Percentiles rank a stretch among this genome's conserved stretches.
Conservation (phyloP, 2,113 vertebrate species). For the Mormyrus iriodes region DNA sequence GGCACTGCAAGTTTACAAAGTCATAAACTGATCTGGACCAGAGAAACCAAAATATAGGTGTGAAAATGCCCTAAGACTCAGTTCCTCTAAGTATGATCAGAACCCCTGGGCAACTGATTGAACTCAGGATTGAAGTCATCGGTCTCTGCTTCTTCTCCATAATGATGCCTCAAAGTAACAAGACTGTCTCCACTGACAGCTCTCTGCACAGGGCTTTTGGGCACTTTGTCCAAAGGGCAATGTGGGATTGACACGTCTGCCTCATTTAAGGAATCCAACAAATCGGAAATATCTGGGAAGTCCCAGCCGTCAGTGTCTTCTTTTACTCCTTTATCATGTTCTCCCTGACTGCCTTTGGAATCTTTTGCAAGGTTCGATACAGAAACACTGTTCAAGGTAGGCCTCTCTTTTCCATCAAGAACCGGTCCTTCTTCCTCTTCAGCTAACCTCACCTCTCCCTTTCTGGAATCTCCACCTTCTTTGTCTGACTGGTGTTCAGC, state of each 20-base stretch:
- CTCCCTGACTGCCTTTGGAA: background rate
- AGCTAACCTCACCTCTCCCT: accelerated
- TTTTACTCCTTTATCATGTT: background rate
- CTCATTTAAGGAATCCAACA: conserved; percentile 53
- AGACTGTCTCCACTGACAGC: background rate
- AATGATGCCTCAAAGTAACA: background rate
- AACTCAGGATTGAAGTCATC: conserved; percentile 37
- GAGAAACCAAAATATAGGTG: background rate
- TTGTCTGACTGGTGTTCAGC: background rate
- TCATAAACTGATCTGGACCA: background rate
- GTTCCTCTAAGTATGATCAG: conserved; percentile 36
- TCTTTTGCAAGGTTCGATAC: background rate
- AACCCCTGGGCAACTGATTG: conserved; percentile 56
- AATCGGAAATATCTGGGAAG: conserved; percentile 63
- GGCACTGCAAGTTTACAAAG: background rate
- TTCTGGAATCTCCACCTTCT: background rate
- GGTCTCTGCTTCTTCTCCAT: conserved; percentile 18
- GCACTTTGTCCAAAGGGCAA: background rate
- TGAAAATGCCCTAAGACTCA: background rate
- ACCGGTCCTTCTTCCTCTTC: accelerated
- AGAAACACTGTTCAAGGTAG: conserved; percentile 14
- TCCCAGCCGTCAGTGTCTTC: conserved; percentile 49
- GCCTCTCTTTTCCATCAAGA: accelerated
- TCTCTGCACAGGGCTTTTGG: conserved; percentile 10
- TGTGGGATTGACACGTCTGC: conserved; percentile 21